A percentile compares a stretch with the other conserved stretches of the same genome.
phyloP scores from a whole-genome alignment of 92 coral and sea anemone species.

The Bergia sp. region DNA sequence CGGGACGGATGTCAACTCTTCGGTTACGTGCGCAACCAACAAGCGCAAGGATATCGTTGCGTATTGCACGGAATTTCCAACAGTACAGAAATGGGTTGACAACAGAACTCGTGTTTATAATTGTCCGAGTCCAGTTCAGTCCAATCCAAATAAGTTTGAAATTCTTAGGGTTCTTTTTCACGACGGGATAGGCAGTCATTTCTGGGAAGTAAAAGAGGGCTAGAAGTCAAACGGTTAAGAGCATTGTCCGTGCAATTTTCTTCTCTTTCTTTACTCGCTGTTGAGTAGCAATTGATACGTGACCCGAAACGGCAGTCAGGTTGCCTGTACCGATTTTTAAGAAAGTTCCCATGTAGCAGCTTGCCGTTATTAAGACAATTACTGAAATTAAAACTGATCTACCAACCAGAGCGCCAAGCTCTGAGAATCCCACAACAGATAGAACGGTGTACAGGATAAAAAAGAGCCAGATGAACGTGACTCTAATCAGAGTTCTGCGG shows the following conservation, averaged over 20 bases:
- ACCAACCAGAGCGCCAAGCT: no score
- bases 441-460: no score
- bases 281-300: not conserved
- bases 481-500: no score
- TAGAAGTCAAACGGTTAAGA: not conserved
- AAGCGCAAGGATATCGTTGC: not conserved
- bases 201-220: constrained; percentile 11
- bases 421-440: no score
- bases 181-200: not conserved
- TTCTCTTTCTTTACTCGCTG: constrained; percentile 23
- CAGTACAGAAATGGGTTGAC: constrained; percentile 27
- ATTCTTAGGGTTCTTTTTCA: not conserved
- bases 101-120: not conserved
- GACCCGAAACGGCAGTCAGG: not conserved
- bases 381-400: not conserved
- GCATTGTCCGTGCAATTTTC: not conserved
- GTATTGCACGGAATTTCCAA: not conserved
- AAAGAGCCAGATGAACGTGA: no score
- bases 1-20: no score
- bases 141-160: constrained; percentile 1
- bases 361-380: not conserved
- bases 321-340: not conserved
- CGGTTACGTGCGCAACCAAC: not conserved
- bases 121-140: constrained; percentile 4
- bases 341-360: not conserved